Base-by-base conservation (phyloP, 2,113 vertebrate species). In the Campylomormyrus numenius region DNA sequence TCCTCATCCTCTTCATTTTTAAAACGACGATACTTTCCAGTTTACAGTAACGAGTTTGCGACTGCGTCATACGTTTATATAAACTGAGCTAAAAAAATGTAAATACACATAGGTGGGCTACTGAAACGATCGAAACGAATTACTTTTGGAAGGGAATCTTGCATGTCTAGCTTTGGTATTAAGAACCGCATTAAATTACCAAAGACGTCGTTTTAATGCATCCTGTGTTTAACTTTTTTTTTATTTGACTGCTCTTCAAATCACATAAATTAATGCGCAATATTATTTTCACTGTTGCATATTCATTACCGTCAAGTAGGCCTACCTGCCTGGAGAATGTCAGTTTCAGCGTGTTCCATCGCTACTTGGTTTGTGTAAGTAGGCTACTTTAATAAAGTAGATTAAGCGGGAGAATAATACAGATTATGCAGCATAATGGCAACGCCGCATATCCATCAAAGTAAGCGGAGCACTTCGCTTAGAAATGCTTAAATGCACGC, bases 401-500 rank as follows among this genome's bases (percentile, higher is more conserved):
- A 85, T 85, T 85, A 46, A n/a, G 15, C 5, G 83, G 45, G 83
- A 9, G 45, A 46, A 85, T 85, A 85, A 85, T 85, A 85, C 45
- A 85, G 83, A 85, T 85, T 85, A 85, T 24, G 83, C 39, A 80
- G 45, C 83, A 85, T 45, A 48, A 85, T 46, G 83, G 83, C 83
- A 85, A n/a, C 21, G 42, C 17, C 5, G 45, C 21, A 85, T 10
- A 48, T 46, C 21, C 39, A n/a, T 45, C 42, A 85, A 48, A 85
- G n/a, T n/a, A 85, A 48, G 45, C 24, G 83, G 45, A 45, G 45
- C 45, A 48, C 45, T 85, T 85, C 45, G 39, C 83, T 15, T 42
- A 42, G 45, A 85, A 48, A 85, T 85, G 83, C 21, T 85, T 85
- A 85, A 85, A 85, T 85, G 83, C 83, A 80, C n/a, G 35, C 74